Conservation (phyloP, 2,113 vertebrate genomes). For the Poicephalus gulielmi region DNA sequence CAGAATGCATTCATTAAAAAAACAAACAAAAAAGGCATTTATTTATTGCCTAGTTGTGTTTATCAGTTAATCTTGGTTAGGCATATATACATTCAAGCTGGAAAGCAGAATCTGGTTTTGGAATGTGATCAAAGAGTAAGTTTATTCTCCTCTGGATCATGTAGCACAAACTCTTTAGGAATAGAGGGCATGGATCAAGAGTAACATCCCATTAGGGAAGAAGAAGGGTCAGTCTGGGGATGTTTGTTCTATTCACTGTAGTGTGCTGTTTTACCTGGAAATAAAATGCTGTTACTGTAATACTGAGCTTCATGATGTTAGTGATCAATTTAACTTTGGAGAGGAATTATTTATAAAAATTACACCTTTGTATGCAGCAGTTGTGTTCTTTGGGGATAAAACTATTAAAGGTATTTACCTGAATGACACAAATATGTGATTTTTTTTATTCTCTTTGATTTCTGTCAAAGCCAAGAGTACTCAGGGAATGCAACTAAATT, state of each 20-base stretch:
- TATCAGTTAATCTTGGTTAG: conserved; percentile 1
- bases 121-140: neutral
- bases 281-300: neutral
- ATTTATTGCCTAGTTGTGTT: neutral
- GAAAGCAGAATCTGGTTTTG: neutral
- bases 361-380: neutral
- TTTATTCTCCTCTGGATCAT: neutral
- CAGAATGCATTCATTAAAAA: neutral
- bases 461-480: neutral
- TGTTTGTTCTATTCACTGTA: neutral
- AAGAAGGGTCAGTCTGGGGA: neutral
- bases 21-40: neutral
- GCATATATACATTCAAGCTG: neutral
- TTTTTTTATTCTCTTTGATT: neutral
- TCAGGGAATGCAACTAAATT: neutral
- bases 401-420: neutral
- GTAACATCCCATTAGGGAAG: neutral
- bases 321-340: neutral
- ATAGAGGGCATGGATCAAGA: neutral
- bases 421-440: neutral
- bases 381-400: neutral
- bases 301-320: neutral
- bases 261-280: neutral
- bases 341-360: neutral
- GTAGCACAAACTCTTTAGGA: neutral